phyloP scores from a whole-genome alignment of 1,140 invertebrate genomes.

The Drosophila fuyamai region DNA sequence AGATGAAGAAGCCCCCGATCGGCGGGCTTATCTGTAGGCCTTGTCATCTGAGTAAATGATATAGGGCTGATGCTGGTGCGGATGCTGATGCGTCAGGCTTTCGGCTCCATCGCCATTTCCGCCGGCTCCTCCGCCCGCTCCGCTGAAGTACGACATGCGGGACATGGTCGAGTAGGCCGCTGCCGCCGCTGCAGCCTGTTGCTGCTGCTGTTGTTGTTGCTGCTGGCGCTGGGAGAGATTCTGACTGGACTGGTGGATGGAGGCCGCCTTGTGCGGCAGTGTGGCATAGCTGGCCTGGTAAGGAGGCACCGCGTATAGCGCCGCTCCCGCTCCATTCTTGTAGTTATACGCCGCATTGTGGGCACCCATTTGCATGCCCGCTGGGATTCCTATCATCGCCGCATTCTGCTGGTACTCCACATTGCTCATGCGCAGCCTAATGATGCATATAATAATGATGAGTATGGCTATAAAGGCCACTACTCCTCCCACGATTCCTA shows the following conservation, averaged over 20 bases:
- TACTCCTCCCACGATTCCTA: slow-evolving; percentile 95
- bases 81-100: slow-evolving; percentile 62
- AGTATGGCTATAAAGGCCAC: slow-evolving; percentile 95
- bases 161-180: slow-evolving; percentile 84
- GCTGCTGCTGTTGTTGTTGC: slow-evolving; percentile 84
- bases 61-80: slow-evolving; percentile 76
- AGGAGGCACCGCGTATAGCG: slow-evolving; percentile 85
- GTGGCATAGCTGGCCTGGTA: slow-evolving; percentile 87
- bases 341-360: slow-evolving; percentile 85
- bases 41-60: slow-evolving; percentile 84
- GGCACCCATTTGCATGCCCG: slow-evolving; percentile 84
- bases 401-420: slow-evolving; percentile 89
- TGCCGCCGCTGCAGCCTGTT: slow-evolving; percentile 82
- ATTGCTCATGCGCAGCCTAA: slow-evolving; percentile 89
- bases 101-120: slow-evolving; percentile 59
- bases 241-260: slow-evolving; percentile 84
- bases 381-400: slow-evolving; percentile 86
- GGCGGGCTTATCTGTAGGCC: slow-evolving; percentile 78
- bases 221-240: slow-evolving; percentile 86
- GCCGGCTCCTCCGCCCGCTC: slow-evolving; percentile 50
- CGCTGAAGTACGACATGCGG: slow-evolving; percentile 82
- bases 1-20: slow-evolving; percentile 29
- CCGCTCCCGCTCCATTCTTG: slow-evolving; percentile 85
- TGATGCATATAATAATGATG: slow-evolving; percentile 94
- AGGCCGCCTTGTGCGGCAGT: slow-evolving; percentile 87